Conservation (phyloP, 2,888 invertebrate genomes). For the Xylota sylvarum region DNA sequence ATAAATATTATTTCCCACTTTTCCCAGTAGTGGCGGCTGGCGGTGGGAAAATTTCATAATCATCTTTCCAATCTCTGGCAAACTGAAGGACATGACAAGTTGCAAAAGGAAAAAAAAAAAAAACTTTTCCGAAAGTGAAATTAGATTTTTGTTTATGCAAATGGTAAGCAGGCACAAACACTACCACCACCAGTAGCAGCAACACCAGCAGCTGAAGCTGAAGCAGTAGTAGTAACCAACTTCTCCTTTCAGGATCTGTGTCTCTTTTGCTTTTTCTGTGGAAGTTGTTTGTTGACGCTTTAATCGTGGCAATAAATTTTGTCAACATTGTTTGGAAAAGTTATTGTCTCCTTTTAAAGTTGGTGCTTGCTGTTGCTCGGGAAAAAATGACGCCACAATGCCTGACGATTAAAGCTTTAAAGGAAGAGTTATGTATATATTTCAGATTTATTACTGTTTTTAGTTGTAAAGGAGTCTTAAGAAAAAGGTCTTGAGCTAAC, state of each 20-base stretch:
- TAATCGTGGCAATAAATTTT: slow-evolving; percentile 26
- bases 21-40: background rate
- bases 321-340: slow-evolving; percentile 21
- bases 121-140: slow-evolving; percentile 13
- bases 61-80: slow-evolving; percentile 3
- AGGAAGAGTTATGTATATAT: background rate
- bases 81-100: slow-evolving; percentile 9
- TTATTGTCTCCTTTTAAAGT: slow-evolving; percentile 1
- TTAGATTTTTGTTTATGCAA: slow-evolving; percentile 31
- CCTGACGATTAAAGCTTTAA: background rate
- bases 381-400: background rate
- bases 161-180: background rate
- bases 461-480: background rate
- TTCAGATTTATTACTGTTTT: background rate
- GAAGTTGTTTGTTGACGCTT: slow-evolving; percentile 19
- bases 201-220: background rate
- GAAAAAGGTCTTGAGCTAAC: too few relatives aligned
- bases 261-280: background rate
- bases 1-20: slow-evolving; percentile 5
- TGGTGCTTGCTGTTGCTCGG: background rate
- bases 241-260: background rate
- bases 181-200: background rate
- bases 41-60: background rate
- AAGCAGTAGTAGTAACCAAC: background rate
- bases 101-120: slow-evolving; percentile 10